Base-by-base conservation (phyloP, 2,797 vertebrate species). In the Setipinna tenuifilis region DNA sequence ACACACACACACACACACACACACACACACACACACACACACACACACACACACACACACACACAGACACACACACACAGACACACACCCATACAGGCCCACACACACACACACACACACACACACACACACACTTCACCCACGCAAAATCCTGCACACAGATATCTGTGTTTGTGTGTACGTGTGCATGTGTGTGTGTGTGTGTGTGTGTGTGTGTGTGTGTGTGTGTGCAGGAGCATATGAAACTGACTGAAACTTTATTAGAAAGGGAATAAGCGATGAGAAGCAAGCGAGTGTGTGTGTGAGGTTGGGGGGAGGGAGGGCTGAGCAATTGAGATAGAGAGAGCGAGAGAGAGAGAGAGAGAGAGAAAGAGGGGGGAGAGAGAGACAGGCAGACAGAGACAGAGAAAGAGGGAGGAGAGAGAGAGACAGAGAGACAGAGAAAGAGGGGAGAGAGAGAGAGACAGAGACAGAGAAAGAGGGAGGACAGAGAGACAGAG, bases 181-280 rank as follows among this genome's bases (percentile, higher is more conserved):
- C n/a, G 10, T 65, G n/a, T 0, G 28, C 46, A 10, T 48, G 46
- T 48, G 21, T 65, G 6, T 31, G 25, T 71, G 65, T 12, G 12
- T 11, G 11, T 14, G 6, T 65, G 7, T 65, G n/a, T 0, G 65
- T 71, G 65, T 71, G 65, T 71, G 25, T 71, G 28, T 12, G 65
- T 71, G 25, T 31, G 28, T 11, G 10, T 28, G 23, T 68, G 62
- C 25, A 28, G 23, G 62, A 2, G 21, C 62, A 68, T 71, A 71
- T 71, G 65, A 71, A 71, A 71, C 23, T 25, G 28, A 35, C 3
- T 4, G 65, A 31, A 71, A 71, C 65, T 71, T 71, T 71, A 71
- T 31, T 71, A 71, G 65, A 71, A 71, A 71, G 65, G 28, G 65
- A 71, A 71, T 71, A 71, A 31, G 65, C 25, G 31, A 71, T 71